phyloP scores from a whole-genome alignment of 1,140 invertebrate species.

The Drosophila sp. region DNA sequence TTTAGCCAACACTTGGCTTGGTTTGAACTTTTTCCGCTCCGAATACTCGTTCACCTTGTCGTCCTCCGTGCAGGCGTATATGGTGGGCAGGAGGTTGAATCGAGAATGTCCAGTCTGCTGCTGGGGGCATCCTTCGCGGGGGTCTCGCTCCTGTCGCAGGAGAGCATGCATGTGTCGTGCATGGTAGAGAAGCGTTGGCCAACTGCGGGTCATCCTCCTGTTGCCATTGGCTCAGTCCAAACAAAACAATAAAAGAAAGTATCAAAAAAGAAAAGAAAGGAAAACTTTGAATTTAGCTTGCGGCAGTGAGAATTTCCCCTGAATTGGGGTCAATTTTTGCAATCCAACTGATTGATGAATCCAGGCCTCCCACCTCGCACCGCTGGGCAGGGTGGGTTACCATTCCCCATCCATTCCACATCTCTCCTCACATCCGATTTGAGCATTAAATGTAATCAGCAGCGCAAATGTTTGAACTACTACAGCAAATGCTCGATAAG shows the following conservation, averaged over 20 bases:
- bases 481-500: conserved; percentile 39
- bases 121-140: not conserved
- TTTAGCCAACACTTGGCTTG: not conserved
- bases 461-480: conserved; percentile 74
- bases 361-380: conserved; percentile 36
- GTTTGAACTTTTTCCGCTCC: not conserved
- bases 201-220: conserved; percentile 25
- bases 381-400: too few relatives aligned
- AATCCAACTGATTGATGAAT: conserved; percentile 53
- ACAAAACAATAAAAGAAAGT: not conserved
- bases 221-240: not conserved
- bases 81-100: not conserved
- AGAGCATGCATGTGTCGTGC: conserved; percentile 14
- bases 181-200: conserved; percentile 8
- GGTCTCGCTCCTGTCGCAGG: not conserved
- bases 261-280: conserved; percentile 9
- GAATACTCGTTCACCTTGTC: not conserved
- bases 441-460: conserved; percentile 79
- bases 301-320: conserved; percentile 11
- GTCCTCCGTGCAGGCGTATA: not conserved
- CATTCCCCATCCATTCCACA: too few relatives aligned
- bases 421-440: conserved; percentile 57
- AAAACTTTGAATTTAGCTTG: conserved; percentile 45
- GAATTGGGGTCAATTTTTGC: conserved; percentile 42
- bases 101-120: not conserved